Evolutionary conservation across 2,113 vertebrate genomes (phyloP).

Genomic region (Mastomys coucha): DNA sequence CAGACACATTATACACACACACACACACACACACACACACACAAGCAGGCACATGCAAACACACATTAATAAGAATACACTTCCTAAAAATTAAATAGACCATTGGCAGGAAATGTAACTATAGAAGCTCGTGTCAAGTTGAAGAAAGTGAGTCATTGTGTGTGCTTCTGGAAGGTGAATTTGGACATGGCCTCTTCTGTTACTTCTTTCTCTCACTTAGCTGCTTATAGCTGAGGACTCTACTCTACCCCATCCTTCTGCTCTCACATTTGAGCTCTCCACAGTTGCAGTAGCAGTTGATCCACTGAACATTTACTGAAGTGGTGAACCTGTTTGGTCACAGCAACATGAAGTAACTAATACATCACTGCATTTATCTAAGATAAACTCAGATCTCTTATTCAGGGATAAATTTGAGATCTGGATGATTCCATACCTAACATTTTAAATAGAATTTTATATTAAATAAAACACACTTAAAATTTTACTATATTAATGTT

Average conservation of each 20-base stretch:
- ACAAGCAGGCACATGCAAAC: background rate
- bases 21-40: no score
- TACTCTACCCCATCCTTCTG: rapidly evolving
- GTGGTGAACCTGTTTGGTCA: background rate
- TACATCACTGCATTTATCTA: background rate
- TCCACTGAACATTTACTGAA: background rate
- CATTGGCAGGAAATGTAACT: background rate
- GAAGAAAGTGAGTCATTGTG: no score
- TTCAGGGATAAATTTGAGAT: background rate
- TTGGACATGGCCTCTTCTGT: background rate
- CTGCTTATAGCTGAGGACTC: no score
- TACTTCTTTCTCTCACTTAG: background rate
- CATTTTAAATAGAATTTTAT: background rate
- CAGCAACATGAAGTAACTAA: background rate
- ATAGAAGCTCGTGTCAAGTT: no score
- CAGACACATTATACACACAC: background rate
- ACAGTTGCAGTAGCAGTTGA: background rate
- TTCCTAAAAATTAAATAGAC: background rate
- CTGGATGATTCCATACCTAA: background rate
- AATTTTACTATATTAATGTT: slow-evolving; percentile 41
- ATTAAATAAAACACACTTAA: slow-evolving; percentile 46
- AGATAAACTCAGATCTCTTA: background rate
- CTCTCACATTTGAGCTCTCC: background rate
- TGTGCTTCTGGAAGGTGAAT: no score
- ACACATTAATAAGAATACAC: background rate